phyloP scores from a whole-genome alignment of 2,888 invertebrate species.

The Prenolepis imparis region DNA sequence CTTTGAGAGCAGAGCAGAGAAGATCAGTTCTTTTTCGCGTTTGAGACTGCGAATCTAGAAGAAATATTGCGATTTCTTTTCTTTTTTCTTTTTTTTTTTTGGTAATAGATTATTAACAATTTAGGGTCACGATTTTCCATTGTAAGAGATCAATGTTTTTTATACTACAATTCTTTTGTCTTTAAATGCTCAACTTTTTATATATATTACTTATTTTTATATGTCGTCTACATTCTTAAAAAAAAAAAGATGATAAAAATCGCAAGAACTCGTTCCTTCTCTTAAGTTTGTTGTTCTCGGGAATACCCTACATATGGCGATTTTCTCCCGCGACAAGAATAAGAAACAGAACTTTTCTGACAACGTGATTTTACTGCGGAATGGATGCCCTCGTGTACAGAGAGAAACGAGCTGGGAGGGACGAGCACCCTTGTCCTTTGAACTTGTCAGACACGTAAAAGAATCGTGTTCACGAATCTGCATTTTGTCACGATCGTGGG shows the following conservation, averaged over 20 bases:
- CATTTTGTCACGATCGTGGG: slow-evolving; percentile 64
- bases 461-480: slow-evolving; percentile 66
- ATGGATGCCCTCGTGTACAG: slow-evolving; percentile 15
- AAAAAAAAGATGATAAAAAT: neutral
- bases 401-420: slow-evolving; percentile 61
- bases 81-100: neutral
- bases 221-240: neutral
- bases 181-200: neutral
- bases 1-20: slow-evolving; percentile 49
- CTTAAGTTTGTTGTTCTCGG: slow-evolving; percentile 2
- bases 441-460: slow-evolving; percentile 57
- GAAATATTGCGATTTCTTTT: neutral
- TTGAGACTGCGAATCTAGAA: slow-evolving; percentile 3
- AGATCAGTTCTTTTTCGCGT: slow-evolving; percentile 57
- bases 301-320: slow-evolving; percentile 1
- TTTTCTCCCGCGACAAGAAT: slow-evolving; percentile 7
- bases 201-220: neutral
- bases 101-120: neutral
- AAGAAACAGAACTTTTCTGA: slow-evolving; percentile 15
- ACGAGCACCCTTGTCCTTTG: slow-evolving; percentile 43
- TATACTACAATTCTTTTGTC: neutral
- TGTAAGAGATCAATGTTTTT: neutral
- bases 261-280: neutral
- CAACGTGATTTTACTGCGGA: slow-evolving; percentile 66
- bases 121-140: neutral